Evolutionary conservation across 2,888 invertebrate genomes (phyloP), one percentile per base, ranked within the genome.

Genomic region (Ichneumoninae sp.): DNA sequence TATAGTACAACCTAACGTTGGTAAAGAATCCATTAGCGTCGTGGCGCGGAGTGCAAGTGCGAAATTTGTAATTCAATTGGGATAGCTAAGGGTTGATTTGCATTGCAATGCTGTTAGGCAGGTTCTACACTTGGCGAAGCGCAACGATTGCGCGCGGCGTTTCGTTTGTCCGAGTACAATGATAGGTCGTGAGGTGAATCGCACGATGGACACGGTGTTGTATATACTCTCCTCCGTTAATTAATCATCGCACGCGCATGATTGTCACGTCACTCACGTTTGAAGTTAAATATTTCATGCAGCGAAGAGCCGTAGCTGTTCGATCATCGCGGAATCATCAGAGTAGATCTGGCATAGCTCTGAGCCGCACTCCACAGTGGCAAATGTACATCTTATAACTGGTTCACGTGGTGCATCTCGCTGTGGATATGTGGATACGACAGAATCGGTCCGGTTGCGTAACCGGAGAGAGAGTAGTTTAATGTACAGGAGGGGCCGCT

Each of bases 51-150:
- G 73, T 84, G 71, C 76, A 68, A 73, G 76, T 71, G 77, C 74
- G 50, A 69, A 84, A 84, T 84, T 84, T 81, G 74, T 78, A 78
- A 84, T 81, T 84, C 84, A 84, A 84, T 81, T 77, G 47, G 77
- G 33, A 77, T 73, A 69, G 10, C 65, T 66, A 73, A 69, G 81
- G 76, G 83, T 81, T 77, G 80, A 81, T 81, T 77, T 84, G 81
- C 77, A 81, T 84, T 70, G 75, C 68, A 68, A 81, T 68, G 68
- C 66, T 44, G 71, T 76, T 66, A 44, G 33, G 44, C 47, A 30
- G 73, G 36, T 47, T 33, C 57, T 8, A 44, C 47, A 57, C 47
- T 44, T 44, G 33, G 26, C 36, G 80, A 40, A 36, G 36, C 47
- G 22, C 80, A 50, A 63, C 50, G 63, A 77, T 69, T 36, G 50